phyloP scores from a whole-genome alignment of 2,113 vertebrate genomes.

The Vimba vimba region DNA sequence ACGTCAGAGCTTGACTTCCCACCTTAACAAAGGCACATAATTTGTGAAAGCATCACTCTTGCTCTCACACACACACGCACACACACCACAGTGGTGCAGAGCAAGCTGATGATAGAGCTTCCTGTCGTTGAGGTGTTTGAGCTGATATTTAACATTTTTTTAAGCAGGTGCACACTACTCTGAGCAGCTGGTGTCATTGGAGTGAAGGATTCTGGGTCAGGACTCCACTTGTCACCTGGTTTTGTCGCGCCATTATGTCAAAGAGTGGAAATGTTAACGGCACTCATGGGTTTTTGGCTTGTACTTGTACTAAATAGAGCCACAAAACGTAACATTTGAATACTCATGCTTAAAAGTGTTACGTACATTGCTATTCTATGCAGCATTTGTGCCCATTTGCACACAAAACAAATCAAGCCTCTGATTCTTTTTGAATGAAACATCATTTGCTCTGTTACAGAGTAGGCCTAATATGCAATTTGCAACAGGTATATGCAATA shows the following conservation, averaged over 20 bases:
- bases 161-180: slow-evolving; percentile 68
- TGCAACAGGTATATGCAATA: too few relatives aligned
- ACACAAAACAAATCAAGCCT: background rate
- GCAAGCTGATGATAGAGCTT: slow-evolving; percentile 67
- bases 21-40: slow-evolving; percentile 15
- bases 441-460: background rate
- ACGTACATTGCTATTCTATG: background rate
- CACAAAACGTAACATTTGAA: background rate
- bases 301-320: background rate
- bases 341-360: background rate
- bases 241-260: slow-evolving; percentile 33
- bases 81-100: slow-evolving; percentile 50
- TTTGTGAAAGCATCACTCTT: slow-evolving; percentile 20
- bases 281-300: slow-evolving; percentile 9
- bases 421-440: background rate
- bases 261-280: slow-evolving; percentile 29
- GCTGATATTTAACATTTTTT: slow-evolving; percentile 64
- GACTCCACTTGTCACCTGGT: slow-evolving; percentile 52
- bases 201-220: slow-evolving; percentile 69
- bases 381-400: background rate
- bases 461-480: background rate
- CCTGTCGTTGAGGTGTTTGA: slow-evolving; percentile 77
- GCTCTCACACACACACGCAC: background rate
- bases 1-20: slow-evolving; percentile 37
- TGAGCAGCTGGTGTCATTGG: slow-evolving; percentile 68